A percentile compares a stretch with the other conserved stretches of the same genome.
These are phyloP conservation scores for Coelinius sp. DNA, from an alignment of 2,888 invertebrate species.

Conservation along the genomic window DNA sequence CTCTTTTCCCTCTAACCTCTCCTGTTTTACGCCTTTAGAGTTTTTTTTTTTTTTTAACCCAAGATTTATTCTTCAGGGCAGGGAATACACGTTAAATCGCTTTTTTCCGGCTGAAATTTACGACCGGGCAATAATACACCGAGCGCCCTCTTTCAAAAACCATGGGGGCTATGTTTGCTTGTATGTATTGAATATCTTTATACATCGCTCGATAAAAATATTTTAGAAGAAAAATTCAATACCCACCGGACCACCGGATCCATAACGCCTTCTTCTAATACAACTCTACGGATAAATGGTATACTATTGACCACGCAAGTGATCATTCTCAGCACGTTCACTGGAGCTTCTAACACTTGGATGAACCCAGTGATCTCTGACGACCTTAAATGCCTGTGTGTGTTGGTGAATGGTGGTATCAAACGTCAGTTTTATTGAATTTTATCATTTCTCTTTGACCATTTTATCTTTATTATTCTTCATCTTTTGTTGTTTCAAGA, in stretches of 20 bases:
- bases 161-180: slow-evolving; percentile 14
- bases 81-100: slow-evolving; percentile 70
- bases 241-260: not conserved
- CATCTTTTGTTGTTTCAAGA: not conserved
- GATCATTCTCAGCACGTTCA: slow-evolving; percentile 24
- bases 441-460: not conserved
- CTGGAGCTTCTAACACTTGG: slow-evolving; percentile 15
- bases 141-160: slow-evolving; percentile 40
- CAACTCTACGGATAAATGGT: not conserved
- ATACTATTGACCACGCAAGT: slow-evolving; percentile 4
- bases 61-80: slow-evolving; percentile 69
- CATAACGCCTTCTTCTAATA: slow-evolving; percentile 14
- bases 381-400: not conserved
- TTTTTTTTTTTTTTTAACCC: slow-evolving; percentile 68
- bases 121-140: slow-evolving; percentile 67
- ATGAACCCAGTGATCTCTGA: slow-evolving; percentile 1
- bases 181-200: not conserved
- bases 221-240: not conserved
- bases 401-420: not conserved
- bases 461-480: not conserved
- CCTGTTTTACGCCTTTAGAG: slow-evolving; percentile 70
- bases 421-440: slow-evolving; percentile 1
- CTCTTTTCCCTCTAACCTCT: slow-evolving; percentile 28
- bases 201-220: not conserved
- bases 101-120: slow-evolving; percentile 69